phyloP scores from a whole-genome alignment of 2,888 invertebrate species.

The Stomorhina lunata region DNA sequence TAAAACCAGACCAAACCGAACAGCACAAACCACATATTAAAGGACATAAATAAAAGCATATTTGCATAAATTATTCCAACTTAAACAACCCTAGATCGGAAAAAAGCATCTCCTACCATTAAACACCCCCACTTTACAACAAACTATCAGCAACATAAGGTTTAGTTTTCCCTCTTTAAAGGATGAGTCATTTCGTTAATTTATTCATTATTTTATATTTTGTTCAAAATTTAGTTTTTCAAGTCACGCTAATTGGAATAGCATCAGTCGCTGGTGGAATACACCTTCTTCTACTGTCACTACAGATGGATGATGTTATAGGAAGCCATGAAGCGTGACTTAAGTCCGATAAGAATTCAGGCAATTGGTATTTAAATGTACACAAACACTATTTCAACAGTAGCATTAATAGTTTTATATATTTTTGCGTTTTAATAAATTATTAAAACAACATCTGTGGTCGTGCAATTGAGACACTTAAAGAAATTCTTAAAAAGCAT shows the following conservation, averaged over 20 bases:
- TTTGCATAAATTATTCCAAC: constrained; percentile 74
- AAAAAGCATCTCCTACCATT: constrained; percentile 30
- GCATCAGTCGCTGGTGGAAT: constrained; percentile 59
- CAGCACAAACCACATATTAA: constrained; percentile 52
- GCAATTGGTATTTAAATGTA: constrained; percentile 36
- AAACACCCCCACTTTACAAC: constrained; percentile 23
- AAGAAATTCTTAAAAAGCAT: not conserved
- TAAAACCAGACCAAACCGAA: constrained; percentile 68
- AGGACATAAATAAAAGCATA: constrained; percentile 61
- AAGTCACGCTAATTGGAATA: constrained; percentile 66
- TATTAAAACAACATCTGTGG: constrained; percentile 60
- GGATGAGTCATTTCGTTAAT: constrained; percentile 62
- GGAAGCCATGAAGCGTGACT: constrained; percentile 75
- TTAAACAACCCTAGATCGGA: constrained; percentile 17
- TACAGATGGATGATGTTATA: constrained; percentile 46
- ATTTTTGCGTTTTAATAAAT: constrained; percentile 50
- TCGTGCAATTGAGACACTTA: constrained; percentile 34
- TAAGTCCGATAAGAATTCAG: constrained; percentile 77
- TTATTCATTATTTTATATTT: constrained; percentile 53
- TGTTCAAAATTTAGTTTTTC: not conserved
- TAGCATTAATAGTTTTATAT: constrained; percentile 51
- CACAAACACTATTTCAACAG: constrained; percentile 35
- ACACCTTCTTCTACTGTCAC: constrained; percentile 36
- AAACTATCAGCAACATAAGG: constrained; percentile 41
- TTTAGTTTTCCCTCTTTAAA: not conserved